Evolutionary conservation across 2,888 invertebrate species (phyloP), one percentile per base, ranked within the genome.

Genomic region (Meloe dianella): DNA sequence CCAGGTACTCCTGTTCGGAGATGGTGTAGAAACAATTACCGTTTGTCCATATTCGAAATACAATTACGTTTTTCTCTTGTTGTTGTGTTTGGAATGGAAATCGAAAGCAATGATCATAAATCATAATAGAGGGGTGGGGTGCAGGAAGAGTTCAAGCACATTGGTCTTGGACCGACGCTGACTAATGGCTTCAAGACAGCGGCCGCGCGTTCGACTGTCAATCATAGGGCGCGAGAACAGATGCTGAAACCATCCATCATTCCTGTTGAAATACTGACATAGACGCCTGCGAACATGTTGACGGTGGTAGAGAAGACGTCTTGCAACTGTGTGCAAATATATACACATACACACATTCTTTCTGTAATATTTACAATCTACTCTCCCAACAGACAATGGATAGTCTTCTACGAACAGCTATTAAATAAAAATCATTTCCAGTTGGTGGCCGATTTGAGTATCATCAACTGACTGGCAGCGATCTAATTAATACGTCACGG

Each of bases 101-200:
- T 47, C 56, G 58, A 65, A 60, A 56, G 57, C 57, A 65, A 14
- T 47, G 60, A 66, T 69, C 66, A 66, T 69, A 69, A 69, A 69
- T 69, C 69, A 69, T 69, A 69, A 68, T 65, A 63, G 20, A 27
- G n/a, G 30, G 64, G 61, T 54, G 66, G 60, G 59, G 61, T 61
- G 57, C 35, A 60, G 63, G 66, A 67, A 63, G 63, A 61, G 65
- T 59, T 24, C 64, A 60, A 60, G 41, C 65, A 67, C 58, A 57
- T 61, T 65, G 63, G 67, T 69, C 64, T 69, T 61, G 63, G 62
- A 30, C 57, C 61, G 64, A 66, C 60, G 70, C 74, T 78, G 77
- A 76, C 77, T 78, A 78, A 78, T 78, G 77, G 75, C 70, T 71
- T 71, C 71, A 73, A 75, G 76, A 78, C 78, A 77, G 77, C 77